Evolutionary conservation across 2,113 vertebrate genomes (phyloP), one percentile per base, ranked within the genome.

Genomic region (Syrmaticus mikado): DNA sequence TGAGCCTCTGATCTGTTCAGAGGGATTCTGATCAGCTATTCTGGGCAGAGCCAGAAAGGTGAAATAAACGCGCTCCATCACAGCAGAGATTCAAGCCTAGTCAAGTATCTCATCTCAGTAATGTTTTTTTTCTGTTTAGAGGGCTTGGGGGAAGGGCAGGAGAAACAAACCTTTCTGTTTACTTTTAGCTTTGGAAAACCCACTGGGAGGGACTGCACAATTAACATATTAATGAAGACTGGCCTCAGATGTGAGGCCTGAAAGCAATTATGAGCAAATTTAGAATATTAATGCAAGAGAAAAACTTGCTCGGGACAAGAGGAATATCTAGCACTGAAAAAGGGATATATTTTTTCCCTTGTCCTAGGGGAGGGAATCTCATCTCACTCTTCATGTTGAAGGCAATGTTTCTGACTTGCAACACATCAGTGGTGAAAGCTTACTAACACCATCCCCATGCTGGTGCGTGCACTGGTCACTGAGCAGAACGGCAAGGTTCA

Each of bases 151-250:
- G 34, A 91, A 93, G 72, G 76, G 64, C 2, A 7, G 21, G 5
- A 58, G 82, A 94, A 94, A 71, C 36, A 90, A 96, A 93, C 91
- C 91, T 88, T 87, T 89, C 83, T 93, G 72, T 95, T 96, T 95
- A 92, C 78, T 84, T 68, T 93, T 81, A 93, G 83, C 64, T 88
- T 85, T 4, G 1, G 85, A 81, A 95, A 92, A 79, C 83, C 96
- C 78, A 93, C 66, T 79, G 97, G 93, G 97, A 95, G 12, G 75
- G 79, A 60, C 95, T 77, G 87, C 50, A 82, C 93, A 96, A 97
- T 96, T 96, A 96, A 92, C 96, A 97, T 96, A 95, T 93, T 97
- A 97, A 96, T 96, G 92, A 96, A 91, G 65, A 50, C 65, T 93
- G 89, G 93, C 94, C 94, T 96, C 92, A 94, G 89, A 96, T 97